Conservation (phyloP, 2,888 invertebrate genomes). For the Merodon equestris region DNA sequence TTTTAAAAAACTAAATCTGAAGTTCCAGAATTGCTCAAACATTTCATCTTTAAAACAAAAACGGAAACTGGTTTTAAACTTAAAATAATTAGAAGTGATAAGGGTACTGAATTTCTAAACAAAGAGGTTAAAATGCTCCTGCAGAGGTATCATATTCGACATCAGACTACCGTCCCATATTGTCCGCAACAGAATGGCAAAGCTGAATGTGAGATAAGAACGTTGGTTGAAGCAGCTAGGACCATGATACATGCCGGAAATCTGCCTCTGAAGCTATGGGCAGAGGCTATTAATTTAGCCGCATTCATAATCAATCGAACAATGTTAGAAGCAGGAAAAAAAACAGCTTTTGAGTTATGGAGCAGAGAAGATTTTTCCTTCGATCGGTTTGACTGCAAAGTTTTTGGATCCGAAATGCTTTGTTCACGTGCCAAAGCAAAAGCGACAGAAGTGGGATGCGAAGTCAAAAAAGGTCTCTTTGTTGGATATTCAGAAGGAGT, state of each 20-base stretch:
- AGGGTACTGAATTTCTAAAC: constrained; percentile 2
- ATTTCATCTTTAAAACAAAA: constrained; percentile 2
- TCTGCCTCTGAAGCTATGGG: neutral
- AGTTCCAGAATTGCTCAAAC: neutral
- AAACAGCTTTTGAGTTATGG: too few species aligned
- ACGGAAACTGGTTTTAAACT: neutral
- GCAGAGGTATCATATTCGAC: constrained; percentile 5
- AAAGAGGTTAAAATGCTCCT: constrained; percentile 1
- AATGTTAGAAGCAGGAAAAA: too few species aligned
- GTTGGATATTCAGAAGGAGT: too few species aligned
- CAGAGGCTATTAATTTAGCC: constrained; percentile 4
- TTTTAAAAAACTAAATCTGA: neutral
- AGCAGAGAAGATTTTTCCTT: too few species aligned
- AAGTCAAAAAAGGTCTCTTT: too few species aligned
- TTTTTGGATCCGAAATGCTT: too few species aligned
- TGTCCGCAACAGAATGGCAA: constrained; percentile 6
- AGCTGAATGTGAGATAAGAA: constrained; percentile 4
- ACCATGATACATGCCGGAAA: constrained; percentile 7
- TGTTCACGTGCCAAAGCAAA: too few species aligned
- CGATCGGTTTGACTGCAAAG: too few species aligned
- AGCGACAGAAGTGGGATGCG: too few species aligned
- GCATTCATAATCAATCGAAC: too few species aligned
- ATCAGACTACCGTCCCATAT: constrained; percentile 1
- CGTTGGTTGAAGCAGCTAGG: constrained; percentile 5
- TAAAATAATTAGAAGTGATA: neutral